Conservation (phyloP, 2,888 invertebrate genomes). For the Thereva nobilitata region DNA sequence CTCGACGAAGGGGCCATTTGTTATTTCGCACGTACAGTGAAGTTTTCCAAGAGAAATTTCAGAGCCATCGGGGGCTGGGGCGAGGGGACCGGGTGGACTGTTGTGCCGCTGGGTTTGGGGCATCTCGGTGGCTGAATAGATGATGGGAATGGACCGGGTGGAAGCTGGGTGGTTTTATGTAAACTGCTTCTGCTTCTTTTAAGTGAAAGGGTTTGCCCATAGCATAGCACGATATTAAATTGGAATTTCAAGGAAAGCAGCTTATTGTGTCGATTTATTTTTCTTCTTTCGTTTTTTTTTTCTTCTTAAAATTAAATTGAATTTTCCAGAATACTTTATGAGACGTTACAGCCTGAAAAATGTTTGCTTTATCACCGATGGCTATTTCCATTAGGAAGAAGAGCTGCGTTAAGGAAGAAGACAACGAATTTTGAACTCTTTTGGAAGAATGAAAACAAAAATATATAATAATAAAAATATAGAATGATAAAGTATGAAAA, state of each 20-base stretch:
- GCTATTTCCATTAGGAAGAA: no score
- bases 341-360: no score
- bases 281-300: conserved; percentile 15
- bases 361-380: no score
- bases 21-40: conserved; percentile 30
- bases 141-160: background rate
- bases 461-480: no score
- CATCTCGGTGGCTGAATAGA: background rate
- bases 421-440: no score
- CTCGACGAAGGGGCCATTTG: conserved; percentile 22
- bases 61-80: no score
- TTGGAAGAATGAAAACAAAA: no score
- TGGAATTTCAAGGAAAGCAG: conserved; percentile 34
- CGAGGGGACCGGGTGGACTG: no score
- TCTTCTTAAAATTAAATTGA: conserved; percentile 33
- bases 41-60: background rate
- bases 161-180: conserved; percentile 29
- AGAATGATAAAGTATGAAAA: no score
- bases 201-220: conserved; percentile 31
- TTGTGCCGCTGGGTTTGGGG: no score
- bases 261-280: conserved; percentile 34
- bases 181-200: conserved; percentile 20
- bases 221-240: conserved; percentile 28
- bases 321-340: conserved; percentile 14
- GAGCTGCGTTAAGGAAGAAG: no score